A percentile compares a stretch with the other conserved stretches of the same genome.
Evolutionary conservation across 30 jellyfish, hydroid and myxozoan genomes (phyloP).

Genomic region (Turritopsis dohrnii): DNA sequence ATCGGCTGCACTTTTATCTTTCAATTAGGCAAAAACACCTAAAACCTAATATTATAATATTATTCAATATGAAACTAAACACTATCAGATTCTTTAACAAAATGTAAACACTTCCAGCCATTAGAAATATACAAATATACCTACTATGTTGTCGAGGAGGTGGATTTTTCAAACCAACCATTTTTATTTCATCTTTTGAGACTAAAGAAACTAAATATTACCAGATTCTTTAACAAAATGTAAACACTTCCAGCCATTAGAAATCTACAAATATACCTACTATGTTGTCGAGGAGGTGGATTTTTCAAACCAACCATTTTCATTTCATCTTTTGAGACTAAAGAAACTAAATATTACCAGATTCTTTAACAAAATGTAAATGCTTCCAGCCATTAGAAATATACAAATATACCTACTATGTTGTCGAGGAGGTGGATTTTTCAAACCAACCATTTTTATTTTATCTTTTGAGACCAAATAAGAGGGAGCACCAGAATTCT

Average conservation of each 20-base stretch:
- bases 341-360: not conserved
- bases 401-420: not conserved
- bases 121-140: not conserved
- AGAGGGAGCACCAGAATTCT: not conserved
- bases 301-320: not conserved
- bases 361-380: not conserved
- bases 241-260: too few relatives aligned
- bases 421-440: not conserved
- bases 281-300: not conserved
- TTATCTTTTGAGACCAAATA: not conserved
- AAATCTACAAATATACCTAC: not conserved
- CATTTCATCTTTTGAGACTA: not conserved
- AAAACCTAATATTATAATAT: too few relatives aligned
- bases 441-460: not conserved
- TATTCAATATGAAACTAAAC: too few relatives aligned
- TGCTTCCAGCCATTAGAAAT: too few relatives aligned
- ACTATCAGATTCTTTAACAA: not conserved
- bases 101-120: not conserved
- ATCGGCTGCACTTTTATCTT: too few relatives aligned
- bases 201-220: not conserved
- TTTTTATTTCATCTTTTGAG: not conserved
- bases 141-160: not conserved
- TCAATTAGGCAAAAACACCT: too few relatives aligned
- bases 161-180: not conserved
- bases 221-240: not conserved